These are phyloP conservation scores for Plectrocnemia conspersa DNA, from an alignment of 1,140 invertebrate species.

Conservation along the genomic window DNA sequence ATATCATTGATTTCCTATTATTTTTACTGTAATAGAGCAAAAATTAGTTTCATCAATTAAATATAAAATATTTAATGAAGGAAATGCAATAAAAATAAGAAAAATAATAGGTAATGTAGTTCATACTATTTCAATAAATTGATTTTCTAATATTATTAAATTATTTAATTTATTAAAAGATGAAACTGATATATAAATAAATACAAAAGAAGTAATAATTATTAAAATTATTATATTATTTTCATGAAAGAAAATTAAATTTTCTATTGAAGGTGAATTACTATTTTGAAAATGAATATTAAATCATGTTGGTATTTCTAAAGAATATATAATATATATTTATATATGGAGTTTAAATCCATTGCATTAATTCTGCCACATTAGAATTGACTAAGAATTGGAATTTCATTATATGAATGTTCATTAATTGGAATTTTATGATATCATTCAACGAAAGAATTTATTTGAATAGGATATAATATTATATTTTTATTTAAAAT, in stretches of 20 bases:
- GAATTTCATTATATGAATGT: slow-evolving; percentile 55
- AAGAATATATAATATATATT: slow-evolving; percentile 37
- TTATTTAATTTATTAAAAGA: slow-evolving; percentile 41
- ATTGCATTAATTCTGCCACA: slow-evolving; percentile 58
- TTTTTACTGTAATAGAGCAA: slow-evolving; percentile 55
- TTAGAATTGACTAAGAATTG: slow-evolving; percentile 53
- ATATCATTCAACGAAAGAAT: slow-evolving; percentile 56
- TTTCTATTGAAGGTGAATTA: slow-evolving; percentile 47
- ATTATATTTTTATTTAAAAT: slow-evolving; percentile 44
- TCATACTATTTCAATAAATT: slow-evolving; percentile 59
- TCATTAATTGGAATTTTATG: slow-evolving; percentile 52
- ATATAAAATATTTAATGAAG: slow-evolving; percentile 57
- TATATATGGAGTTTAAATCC: slow-evolving; percentile 57
- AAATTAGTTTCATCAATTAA: slow-evolving; percentile 56
- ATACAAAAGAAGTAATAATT: slow-evolving; percentile 47
- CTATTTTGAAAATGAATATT: slow-evolving; percentile 46
- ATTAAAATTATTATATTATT: slow-evolving; percentile 47
- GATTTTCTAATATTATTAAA: slow-evolving; percentile 39
- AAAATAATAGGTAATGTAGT: slow-evolving; percentile 57
- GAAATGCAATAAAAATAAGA: slow-evolving; percentile 59
- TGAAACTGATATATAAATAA: slow-evolving; percentile 48
- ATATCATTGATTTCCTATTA: slow-evolving; percentile 64
- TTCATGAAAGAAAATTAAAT: slow-evolving; percentile 51
- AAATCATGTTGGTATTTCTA: slow-evolving; percentile 39
- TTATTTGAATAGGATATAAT: slow-evolving; percentile 45